Evolutionary conservation across 2,888 invertebrate genomes (phyloP).

Genomic region (Halictus quadricinctus): DNA sequence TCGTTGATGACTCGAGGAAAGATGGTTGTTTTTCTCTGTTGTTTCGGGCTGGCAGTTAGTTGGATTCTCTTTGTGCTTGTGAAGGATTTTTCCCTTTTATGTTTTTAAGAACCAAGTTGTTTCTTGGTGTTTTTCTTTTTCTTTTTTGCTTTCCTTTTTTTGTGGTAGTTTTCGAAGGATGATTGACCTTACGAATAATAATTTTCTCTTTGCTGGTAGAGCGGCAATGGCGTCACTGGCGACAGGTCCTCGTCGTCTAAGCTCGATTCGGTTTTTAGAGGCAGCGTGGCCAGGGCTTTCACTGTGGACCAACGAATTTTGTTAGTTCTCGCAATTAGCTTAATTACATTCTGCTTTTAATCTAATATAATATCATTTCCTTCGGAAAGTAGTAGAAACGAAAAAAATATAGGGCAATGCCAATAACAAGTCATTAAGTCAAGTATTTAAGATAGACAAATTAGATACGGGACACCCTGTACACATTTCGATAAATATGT

Average conservation of each 20-base stretch:
- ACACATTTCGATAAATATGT: neutral
- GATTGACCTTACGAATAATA: conserved; percentile 84
- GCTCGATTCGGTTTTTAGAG: conserved; percentile 84
- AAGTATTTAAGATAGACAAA: neutral
- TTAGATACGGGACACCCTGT: neutral
- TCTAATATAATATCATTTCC: neutral
- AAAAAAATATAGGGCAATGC: neutral
- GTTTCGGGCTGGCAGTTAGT: conserved; percentile 61
- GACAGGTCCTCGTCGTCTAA: conserved; percentile 89
- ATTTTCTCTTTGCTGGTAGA: conserved; percentile 94
- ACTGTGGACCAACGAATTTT: conserved; percentile 82
- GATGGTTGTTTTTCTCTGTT: conserved; percentile 42
- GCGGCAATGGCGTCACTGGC: conserved; percentile 90
- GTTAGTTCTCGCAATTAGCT: neutral
- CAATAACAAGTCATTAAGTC: neutral
- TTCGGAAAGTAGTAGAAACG: neutral
- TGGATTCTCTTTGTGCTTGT: conserved; percentile 25
- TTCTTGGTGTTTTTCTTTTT: neutral
- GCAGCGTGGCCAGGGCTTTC: conserved; percentile 90
- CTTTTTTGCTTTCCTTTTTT: neutral
- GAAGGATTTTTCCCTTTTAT: neutral
- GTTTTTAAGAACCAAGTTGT: neutral
- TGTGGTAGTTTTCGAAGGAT: neutral
- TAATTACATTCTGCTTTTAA: neutral
- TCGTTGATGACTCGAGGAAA: conserved; percentile 24